Base-by-base conservation (phyloP, 2,888 invertebrate species). In the Tenodera sinensis region DNA sequence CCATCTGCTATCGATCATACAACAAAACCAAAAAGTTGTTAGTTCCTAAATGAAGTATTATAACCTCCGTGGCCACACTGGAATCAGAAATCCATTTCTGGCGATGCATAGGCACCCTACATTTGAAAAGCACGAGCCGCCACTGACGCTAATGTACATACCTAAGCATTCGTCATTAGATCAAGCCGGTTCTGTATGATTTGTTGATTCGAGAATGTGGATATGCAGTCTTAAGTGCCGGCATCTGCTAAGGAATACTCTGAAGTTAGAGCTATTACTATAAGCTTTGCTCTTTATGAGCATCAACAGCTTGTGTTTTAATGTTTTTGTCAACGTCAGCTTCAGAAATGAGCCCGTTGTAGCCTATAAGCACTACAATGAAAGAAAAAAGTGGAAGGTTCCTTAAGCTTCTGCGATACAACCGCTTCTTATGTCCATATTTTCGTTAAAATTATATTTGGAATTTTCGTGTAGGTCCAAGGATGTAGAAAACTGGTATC, bases 121-220 rank as follows among this genome's bases (percentile, higher is more conserved):
- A 42, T 42, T 1, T 30, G 0, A 2, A 15, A 71, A 71, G 54
- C 1, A 71, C 54, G 3, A 42, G 34, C 84, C 42, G 84, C 84
- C 84, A 84, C 84, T 84, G 84, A 84, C 8, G 28, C 42, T 27
- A 89, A 87, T 83, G 84, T 83, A 89, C 89, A 89, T 89, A 81
- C 85, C 89, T 81, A 30, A 85, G 89, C 83, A 89, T 89, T 54
- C 87, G 87, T 89, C 89, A 89, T 89, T 84, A 84, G 25, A 42
- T 47, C 25, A 47, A 47, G n/a, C 84, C n/a, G 42, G 84, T 47
- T 84, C 27, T 84, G 84, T 84, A 42, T 84, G 84, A 84, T 84
- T 83, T 84, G 84, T 84, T 71, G 83, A 84, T 84, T 42, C 84
- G 34, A 47, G 34, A 84, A 42, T 42, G 84, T 84, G 25, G 34